phyloP scores from a whole-genome alignment of 2,113 vertebrate species.

The Alectura lathami region DNA sequence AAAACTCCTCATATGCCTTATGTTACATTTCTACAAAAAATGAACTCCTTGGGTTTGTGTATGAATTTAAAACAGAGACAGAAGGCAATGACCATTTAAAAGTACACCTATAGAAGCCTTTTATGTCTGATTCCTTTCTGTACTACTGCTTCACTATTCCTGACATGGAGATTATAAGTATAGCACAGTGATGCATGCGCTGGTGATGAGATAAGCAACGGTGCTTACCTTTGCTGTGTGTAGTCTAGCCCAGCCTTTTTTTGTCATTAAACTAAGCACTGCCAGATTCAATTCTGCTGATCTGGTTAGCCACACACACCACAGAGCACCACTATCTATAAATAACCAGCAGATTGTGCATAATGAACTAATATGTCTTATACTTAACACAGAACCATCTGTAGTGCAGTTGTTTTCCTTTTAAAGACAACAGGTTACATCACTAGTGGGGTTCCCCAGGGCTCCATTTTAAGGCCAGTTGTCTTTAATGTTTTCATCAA shows the following conservation, averaged over 20 bases:
- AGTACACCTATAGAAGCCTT: not conserved
- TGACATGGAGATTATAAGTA: not conserved
- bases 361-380: not conserved
- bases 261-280: not conserved
- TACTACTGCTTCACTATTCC: not conserved
- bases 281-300: not conserved
- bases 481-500: not conserved
- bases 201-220: not conserved
- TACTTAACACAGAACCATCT: not conserved
- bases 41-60: not conserved
- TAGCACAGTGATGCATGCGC: not conserved
- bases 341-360: not conserved
- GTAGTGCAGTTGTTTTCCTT: not conserved
- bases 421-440: not conserved
- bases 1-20: not conserved
- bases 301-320: not conserved
- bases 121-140: not conserved
- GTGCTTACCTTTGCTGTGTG: not conserved
- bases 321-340: not conserved
- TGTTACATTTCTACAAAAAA: not conserved
- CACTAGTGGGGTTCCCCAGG: not conserved
- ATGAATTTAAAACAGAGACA: not conserved
- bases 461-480: not conserved
- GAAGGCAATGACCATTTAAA: not conserved
- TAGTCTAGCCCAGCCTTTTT: not conserved